phyloP scores from a whole-genome alignment of 2,797 vertebrate genomes.

The Meda fulgida region DNA sequence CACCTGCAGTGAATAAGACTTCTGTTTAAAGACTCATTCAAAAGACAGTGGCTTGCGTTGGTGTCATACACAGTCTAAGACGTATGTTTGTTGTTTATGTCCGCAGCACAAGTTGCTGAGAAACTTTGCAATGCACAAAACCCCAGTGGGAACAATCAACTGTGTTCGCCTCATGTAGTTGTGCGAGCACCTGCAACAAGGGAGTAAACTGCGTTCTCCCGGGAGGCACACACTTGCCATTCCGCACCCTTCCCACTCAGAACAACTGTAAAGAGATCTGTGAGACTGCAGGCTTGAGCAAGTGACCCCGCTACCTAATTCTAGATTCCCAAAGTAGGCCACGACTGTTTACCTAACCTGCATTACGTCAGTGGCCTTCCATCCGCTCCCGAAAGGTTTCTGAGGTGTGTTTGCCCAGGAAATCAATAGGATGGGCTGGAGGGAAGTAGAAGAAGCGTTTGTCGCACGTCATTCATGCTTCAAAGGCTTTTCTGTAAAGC shows the following conservation, averaged over 20 bases:
- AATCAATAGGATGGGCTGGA: constrained; percentile 40
- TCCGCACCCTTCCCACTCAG: constrained; percentile 5
- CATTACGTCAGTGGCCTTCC: constrained; percentile 39
- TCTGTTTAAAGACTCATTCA: background rate
- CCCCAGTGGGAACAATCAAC: constrained; percentile 53
- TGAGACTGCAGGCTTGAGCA: background rate
- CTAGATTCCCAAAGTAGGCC: constrained; percentile 47
- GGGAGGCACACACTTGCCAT: background rate
- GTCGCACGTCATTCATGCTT: constrained; percentile 2
- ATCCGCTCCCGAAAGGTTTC: constrained; percentile 20
- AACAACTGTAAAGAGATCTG: background rate
- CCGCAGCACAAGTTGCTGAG: constrained; percentile 24
- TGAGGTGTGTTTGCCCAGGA: constrained; percentile 31
- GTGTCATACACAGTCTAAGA: background rate
- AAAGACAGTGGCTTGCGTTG: background rate
- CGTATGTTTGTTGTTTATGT: constrained; percentile 3
- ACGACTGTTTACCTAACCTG: constrained; percentile 47
- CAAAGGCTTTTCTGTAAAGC: constrained; percentile 26
- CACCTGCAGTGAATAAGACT: background rate
- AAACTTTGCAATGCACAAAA: constrained; percentile 9
- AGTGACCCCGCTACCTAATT: constrained; percentile 30
- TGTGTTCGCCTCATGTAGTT: background rate
- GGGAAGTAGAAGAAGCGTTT: constrained; percentile 24
- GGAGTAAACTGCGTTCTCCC: constrained; percentile 14
- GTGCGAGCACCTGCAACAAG: constrained; percentile 16